Evolutionary conservation across 92 coral and sea anemone species (phyloP), one percentile per base, ranked within the genome.

Genomic region (Porites lobata): DNA sequence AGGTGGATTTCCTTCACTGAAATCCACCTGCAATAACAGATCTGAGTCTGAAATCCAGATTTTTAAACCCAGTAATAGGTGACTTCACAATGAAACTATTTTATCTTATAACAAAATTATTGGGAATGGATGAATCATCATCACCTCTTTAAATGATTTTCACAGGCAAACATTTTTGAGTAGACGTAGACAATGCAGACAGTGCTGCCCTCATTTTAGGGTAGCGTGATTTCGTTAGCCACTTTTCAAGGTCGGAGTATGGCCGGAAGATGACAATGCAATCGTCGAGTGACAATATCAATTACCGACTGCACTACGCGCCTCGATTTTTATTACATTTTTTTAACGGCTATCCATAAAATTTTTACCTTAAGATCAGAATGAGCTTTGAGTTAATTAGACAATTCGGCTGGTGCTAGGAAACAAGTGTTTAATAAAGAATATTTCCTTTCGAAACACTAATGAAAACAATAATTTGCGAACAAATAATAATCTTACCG

Each of bases 401-500:
- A 8, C 32, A 24, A n/a, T 26, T 21, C 19, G 15, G 70, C 70
- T 18, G 58, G 57, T 22, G 32, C 53, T 38, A 38, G 6, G 51
- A 78, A 3, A 51, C 81, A 59, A 18, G 26, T 61, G 54, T n/a
- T 10, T 61, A 78, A 10, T 53, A 21, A 63, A 19, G 13, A 15
- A 43, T 65, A 43, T 38, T 32, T 77, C 6, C n/a, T 62, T 50
- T 65, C 9, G 63, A 65, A 51, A 10, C 38, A 47, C 43, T 47
- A 21, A 79, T 79, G 50, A 24, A 80, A 64, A 66, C 63, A 52
- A 57, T 24, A n/a, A 19, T 68, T 20, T 53, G 24, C 26, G 29
- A 67, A 24, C 22, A 69, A 54, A 69, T 67, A 26, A 77, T 17
- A 22, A 15, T 72, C 96, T 72, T 92, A 98, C 99, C 98, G 86